These are phyloP conservation scores for Dynastes hyllus DNA, from an alignment of 2,888 invertebrate species.

Conservation along the genomic window DNA sequence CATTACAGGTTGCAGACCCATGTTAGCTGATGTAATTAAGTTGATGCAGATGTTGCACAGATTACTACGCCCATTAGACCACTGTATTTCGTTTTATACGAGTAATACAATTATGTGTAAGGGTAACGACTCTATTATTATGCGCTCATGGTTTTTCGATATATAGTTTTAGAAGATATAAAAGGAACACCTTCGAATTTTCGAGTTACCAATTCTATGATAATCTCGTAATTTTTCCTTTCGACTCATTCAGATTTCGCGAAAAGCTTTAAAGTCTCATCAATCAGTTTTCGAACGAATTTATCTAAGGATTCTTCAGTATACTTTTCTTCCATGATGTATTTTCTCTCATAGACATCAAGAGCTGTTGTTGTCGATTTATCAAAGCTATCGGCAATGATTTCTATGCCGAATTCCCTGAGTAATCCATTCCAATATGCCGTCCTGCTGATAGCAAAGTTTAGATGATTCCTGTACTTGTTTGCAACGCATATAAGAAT, in stretches of 20 bases:
- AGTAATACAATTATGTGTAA: too few relatives aligned
- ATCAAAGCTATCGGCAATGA: background rate
- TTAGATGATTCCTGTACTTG: constrained; percentile 1
- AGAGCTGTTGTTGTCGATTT: constrained; percentile 5
- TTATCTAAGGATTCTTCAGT: background rate
- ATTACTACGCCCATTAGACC: constrained; percentile 12
- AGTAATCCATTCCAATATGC: constrained; percentile 13
- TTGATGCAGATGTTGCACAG: constrained; percentile 19
- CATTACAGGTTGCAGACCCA: background rate
- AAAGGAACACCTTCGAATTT: constrained; percentile 17
- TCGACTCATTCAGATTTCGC: constrained; percentile 9
- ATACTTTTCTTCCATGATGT: constrained; percentile 14
- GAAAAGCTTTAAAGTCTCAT: constrained; percentile 9
- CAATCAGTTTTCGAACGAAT: constrained; percentile 18
- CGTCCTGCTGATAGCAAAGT: constrained; percentile 33
- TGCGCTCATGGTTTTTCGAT: too few relatives aligned
- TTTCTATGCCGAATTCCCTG: constrained; percentile 14
- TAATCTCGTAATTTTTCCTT: background rate
- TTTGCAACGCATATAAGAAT: background rate
- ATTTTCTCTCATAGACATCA: constrained; percentile 30
- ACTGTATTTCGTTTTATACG: constrained; percentile 13
- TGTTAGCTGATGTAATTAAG: constrained; percentile 16
- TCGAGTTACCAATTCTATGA: background rate
- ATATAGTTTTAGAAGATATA: too few relatives aligned
- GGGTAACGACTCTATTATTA: too few relatives aligned